Evolutionary conservation across 2,797 vertebrate species (phyloP).

Genomic region (Tadarida brasiliensis): DNA sequence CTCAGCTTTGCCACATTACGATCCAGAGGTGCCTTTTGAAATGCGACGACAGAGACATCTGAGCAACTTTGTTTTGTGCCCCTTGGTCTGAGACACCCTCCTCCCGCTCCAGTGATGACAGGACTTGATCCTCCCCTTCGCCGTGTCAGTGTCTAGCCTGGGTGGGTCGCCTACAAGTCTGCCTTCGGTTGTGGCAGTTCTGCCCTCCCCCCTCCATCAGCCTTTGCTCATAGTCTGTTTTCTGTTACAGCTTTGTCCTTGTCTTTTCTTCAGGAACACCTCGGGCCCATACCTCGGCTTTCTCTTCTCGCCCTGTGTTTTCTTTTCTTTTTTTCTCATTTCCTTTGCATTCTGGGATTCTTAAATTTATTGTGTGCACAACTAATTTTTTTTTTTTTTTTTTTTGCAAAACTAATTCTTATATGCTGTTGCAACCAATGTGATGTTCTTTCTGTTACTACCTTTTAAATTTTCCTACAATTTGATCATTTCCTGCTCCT

Average conservation of each 20-base stretch:
- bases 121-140: background rate
- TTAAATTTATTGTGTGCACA: background rate
- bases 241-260: background rate
- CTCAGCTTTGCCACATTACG: background rate
- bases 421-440: background rate
- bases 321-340: background rate
- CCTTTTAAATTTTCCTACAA: background rate
- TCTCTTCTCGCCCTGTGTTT: background rate
- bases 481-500: background rate
- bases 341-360: slow-evolving; percentile 39
- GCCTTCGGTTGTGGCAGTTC: background rate
- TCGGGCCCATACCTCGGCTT: background rate
- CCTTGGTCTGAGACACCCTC: background rate
- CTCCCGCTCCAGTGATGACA: background rate
- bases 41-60: background rate
- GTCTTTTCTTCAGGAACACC: background rate
- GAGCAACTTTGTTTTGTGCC: background rate
- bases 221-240: background rate
- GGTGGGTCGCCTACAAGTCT: too few species aligned
- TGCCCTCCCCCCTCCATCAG: background rate
- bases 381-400: too few species aligned
- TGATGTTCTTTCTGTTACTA: background rate
- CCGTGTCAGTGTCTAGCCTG: too few species aligned
- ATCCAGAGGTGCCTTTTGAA: background rate
- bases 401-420: background rate